phyloP scores from a whole-genome alignment of 2,113 vertebrate species.

The Sceloporus undulatus region DNA sequence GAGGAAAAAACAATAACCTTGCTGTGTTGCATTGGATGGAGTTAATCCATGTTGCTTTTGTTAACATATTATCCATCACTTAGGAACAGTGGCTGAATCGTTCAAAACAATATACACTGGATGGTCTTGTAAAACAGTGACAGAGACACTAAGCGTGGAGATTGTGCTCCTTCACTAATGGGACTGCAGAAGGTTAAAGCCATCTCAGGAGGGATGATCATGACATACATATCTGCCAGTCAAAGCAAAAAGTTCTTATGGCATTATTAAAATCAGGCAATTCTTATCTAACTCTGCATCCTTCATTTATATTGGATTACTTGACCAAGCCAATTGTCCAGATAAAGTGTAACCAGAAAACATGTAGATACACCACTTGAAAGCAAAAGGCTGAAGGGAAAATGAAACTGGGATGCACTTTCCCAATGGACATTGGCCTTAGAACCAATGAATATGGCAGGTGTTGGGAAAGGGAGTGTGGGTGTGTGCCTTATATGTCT shows the following conservation, averaged over 20 bases:
- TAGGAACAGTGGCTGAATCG: slow-evolving; percentile 19
- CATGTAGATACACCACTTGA: not conserved
- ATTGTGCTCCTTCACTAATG: slow-evolving; percentile 33
- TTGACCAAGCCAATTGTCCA: slow-evolving; percentile 46
- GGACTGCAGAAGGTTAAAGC: slow-evolving; percentile 4
- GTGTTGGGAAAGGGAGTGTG: not conserved
- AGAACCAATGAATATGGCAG: not conserved
- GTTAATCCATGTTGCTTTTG: slow-evolving; percentile 24
- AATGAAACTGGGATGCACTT: not conserved
- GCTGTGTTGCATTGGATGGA: slow-evolving; percentile 11
- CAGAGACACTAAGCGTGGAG: slow-evolving; percentile 21
- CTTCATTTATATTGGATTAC: slow-evolving; percentile 55
- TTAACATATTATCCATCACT: slow-evolving; percentile 2
- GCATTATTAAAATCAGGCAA: slow-evolving; percentile 39
- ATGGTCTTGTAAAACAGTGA: slow-evolving; percentile 53
- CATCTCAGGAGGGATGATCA: slow-evolving; percentile 40
- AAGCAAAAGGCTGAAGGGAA: too few relatives aligned
- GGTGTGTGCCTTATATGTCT: not conserved
- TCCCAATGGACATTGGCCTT: fast-evolving
- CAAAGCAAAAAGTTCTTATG: slow-evolving; percentile 54
- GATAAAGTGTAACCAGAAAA: slow-evolving; percentile 17
- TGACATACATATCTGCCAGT: slow-evolving; percentile 1
- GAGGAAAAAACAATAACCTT: not conserved
- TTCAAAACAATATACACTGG: slow-evolving; percentile 62
- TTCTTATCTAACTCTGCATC: slow-evolving; percentile 40